Conservation (phyloP, 2,113 vertebrate species). For the Genyomyrus donnyi region DNA sequence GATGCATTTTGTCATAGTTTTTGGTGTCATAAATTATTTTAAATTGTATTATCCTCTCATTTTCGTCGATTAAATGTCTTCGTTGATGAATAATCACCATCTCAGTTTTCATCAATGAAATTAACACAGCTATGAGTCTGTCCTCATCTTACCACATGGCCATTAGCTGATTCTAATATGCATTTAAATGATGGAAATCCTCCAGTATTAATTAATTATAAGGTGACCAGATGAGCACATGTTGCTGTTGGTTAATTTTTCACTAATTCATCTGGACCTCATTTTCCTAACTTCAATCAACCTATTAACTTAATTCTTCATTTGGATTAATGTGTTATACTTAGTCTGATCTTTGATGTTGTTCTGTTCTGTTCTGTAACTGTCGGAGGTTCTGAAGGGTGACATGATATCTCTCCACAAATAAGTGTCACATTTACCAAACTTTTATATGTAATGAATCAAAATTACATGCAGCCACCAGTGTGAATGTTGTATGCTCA, state of each 20-base stretch:
- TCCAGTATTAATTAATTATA: slow-evolving; percentile 3
- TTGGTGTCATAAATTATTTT: not conserved
- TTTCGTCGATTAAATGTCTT: not conserved
- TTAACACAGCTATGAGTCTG: not conserved
- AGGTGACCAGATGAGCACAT: slow-evolving; percentile 7
- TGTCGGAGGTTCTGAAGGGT: not conserved
- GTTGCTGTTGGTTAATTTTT: not conserved
- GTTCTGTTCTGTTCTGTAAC: not conserved
- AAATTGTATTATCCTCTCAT: not conserved
- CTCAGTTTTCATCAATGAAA: not conserved
- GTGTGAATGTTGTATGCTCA: not conserved
- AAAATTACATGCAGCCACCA: not conserved
- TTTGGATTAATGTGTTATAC: not conserved
- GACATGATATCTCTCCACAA: not conserved
- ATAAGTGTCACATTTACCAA: not conserved
- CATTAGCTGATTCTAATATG: not conserved
- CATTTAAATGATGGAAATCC: not conserved
- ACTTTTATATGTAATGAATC: not conserved
- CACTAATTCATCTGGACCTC: not conserved
- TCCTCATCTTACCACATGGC: not conserved
- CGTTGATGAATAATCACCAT: not conserved
- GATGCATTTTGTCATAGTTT: not conserved
- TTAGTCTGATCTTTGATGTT: not conserved
- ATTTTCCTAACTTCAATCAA: not conserved
- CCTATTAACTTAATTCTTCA: not conserved